phyloP scores from a whole-genome alignment of 2,113 vertebrate genomes.

The Gymnarchus niloticus region DNA sequence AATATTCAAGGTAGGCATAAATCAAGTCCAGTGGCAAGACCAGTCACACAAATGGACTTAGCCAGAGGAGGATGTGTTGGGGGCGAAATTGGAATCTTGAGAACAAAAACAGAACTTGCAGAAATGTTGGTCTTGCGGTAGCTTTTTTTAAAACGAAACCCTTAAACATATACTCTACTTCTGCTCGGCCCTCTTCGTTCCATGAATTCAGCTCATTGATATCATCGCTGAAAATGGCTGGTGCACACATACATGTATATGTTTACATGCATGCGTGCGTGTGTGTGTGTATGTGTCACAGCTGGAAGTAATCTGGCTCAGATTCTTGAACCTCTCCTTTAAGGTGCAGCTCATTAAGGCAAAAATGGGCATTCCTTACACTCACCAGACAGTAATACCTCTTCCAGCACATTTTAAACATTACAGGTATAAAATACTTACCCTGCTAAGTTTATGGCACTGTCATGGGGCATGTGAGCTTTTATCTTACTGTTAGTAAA shows the following conservation, averaged over 20 bases:
- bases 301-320: slow-evolving; percentile 42
- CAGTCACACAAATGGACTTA: background rate
- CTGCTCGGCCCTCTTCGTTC: background rate
- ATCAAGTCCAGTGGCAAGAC: background rate
- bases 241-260: background rate
- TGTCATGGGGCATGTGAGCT: no score
- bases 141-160: background rate
- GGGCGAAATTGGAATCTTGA: background rate
- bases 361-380: background rate
- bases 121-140: background rate
- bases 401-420: background rate
- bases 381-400: background rate
- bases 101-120: background rate
- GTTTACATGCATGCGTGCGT: slow-evolving; percentile 2
- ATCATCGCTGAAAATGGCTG: background rate
- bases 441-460: no score
- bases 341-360: slow-evolving; percentile 37
- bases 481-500: background rate
- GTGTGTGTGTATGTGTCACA: slow-evolving; percentile 24
- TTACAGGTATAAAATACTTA: background rate
- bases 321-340: slow-evolving; percentile 30
- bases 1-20: background rate
- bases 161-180: background rate
- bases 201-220: background rate
- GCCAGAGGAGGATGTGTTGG: background rate